A percentile compares a stretch with the other conserved stretches of the same genome.
Conservation (phyloP, 2,797 vertebrate species). For the Erithacus rubecula region DNA sequence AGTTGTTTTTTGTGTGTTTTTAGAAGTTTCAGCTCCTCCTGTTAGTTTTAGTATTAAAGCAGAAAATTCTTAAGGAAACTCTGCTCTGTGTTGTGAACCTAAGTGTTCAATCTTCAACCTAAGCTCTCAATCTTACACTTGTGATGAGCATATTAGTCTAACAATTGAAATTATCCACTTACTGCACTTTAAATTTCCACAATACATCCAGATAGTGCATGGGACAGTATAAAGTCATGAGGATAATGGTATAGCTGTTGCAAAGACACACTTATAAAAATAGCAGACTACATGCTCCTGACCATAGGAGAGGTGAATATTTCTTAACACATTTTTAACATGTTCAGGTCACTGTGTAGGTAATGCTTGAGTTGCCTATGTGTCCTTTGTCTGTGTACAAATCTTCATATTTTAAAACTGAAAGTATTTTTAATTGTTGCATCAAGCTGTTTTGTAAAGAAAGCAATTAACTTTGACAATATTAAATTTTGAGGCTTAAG, state of each 20-base stretch:
- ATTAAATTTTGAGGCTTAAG: neutral
- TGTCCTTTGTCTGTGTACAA: neutral
- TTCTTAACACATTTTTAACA: neutral
- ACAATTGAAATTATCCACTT: neutral
- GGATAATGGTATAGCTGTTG: neutral
- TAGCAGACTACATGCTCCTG: neutral
- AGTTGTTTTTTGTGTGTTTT: neutral
- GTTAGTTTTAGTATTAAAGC: neutral
- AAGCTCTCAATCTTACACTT: neutral
- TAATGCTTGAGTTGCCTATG: neutral
- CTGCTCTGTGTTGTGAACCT: neutral
- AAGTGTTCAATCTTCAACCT: no score
- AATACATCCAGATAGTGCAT: neutral
- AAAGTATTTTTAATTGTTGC: neutral
- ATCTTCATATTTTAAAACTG: neutral
- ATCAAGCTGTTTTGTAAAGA: neutral
- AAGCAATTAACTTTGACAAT: neutral
- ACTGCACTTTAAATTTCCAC: neutral
- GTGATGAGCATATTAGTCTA: neutral
- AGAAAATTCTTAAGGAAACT: neutral
- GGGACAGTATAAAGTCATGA: neutral
- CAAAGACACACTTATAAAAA: neutral
- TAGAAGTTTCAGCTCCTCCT: neutral
- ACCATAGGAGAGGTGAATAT: neutral
- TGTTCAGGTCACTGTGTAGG: neutral